A percentile compares a stretch with the other conserved stretches of the same genome.
These are phyloP conservation scores for Leptinotarsa texana DNA, from an alignment of 1,140 invertebrate species.

Conservation along the genomic window DNA sequence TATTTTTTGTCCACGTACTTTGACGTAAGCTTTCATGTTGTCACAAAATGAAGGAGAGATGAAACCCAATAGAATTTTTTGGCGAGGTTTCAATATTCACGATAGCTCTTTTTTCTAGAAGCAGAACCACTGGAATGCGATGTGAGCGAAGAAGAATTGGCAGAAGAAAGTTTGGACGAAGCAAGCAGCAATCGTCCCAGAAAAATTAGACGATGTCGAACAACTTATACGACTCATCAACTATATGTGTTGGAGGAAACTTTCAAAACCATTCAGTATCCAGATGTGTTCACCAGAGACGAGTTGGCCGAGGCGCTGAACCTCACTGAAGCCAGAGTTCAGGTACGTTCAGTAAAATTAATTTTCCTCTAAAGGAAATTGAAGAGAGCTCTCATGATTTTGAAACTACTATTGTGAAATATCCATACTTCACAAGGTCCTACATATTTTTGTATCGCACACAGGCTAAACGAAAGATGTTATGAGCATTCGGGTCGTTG, in stretches of 20 bases:
- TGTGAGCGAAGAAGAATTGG: slow-evolving; percentile 52
- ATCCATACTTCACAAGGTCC: no score
- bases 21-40: no score
- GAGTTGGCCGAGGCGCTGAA: slow-evolving; percentile 93
- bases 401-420: not conserved
- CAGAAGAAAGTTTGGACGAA: slow-evolving; percentile 55
- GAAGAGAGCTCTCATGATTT: not conserved
- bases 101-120: not conserved
- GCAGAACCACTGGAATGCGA: not conserved
- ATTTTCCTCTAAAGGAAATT: not conserved
- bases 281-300: slow-evolving; percentile 96
- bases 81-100: no score
- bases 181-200: slow-evolving; percentile 57
- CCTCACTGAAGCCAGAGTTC: slow-evolving; percentile 94
- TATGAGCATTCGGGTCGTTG: no score
- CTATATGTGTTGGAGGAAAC: slow-evolving; percentile 93
- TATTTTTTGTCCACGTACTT: no score
- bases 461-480: no score
- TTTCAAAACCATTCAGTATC: slow-evolving; percentile 98
- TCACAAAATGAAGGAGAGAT: no score
- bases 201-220: slow-evolving; percentile 71
- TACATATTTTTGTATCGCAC: no score
- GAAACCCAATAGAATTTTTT: no score
- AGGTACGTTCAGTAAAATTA: slow-evolving; percentile 67
- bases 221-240: slow-evolving; percentile 96